Evolutionary conservation across 2,888 invertebrate genomes (phyloP), one percentile per base, ranked within the genome.

Genomic region (Cyrtodaria siliqua): DNA sequence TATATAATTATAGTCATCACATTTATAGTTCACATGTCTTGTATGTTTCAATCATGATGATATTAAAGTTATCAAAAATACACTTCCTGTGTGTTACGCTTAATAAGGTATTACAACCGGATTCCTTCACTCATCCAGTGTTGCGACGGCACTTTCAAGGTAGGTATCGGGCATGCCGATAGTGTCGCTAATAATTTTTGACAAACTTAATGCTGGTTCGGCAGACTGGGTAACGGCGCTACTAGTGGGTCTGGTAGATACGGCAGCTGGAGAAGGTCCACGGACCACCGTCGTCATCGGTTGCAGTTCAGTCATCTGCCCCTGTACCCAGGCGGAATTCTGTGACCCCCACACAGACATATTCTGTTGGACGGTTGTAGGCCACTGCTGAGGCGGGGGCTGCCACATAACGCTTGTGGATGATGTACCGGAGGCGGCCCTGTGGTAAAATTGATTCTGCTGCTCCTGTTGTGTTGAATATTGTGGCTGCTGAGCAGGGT

Each of bases 271-370:
- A 38, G 47, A 42, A 33, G 49, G 50, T 6, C 70, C 47, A 26
- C 33, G 33, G 47, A 8, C 49, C 47, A 52, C 27, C 52, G 59
- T n/a, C 53, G 40, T 68, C 56, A 62, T 55, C 47, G 24, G 62
- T 52, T 62, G 62, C 40, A 55, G 29, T 53, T 53, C 47, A 16
- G 56, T 50, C 64, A 53, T 27, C 33, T 71, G 71, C 2, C 14
- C 29, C 57, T 64, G 71, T 8, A 71, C 26, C 64, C 44, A 64
- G 14, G 29, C 20, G 2, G 64, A 50, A 52, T 56, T 64, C 55
- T 59, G 59, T 44, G 70, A 62, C n/a, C n/a, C n/a, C n/a, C n/a
- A n/a, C n/a, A n/a, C 59, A 67, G 53, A 40, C 60, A 55, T 53
- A 24, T 42, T 53, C 42, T 16, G 42, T 29, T 53, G 53, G 53